Conservation (phyloP, 1,140 invertebrate genomes). For the Acromyrmex charruanus region DNA sequence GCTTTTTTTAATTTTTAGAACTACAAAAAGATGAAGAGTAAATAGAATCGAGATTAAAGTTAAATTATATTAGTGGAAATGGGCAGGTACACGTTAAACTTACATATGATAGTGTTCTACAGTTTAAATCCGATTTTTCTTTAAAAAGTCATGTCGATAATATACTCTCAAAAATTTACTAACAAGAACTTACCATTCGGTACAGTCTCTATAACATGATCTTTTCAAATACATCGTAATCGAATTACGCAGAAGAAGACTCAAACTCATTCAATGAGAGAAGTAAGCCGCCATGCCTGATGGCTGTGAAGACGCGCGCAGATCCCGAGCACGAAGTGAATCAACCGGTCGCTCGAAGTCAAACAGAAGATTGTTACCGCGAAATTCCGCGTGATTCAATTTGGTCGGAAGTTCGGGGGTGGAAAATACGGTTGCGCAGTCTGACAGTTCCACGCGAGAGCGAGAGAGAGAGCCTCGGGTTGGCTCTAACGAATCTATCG, state of each 20-base stretch:
- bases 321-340: slow-evolving; percentile 68
- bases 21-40: too few species aligned
- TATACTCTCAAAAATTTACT: background rate
- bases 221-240: slow-evolving; percentile 32
- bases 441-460: background rate
- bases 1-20: too few species aligned
- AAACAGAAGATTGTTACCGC: slow-evolving; percentile 81
- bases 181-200: background rate
- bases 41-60: too few species aligned
- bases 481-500: slow-evolving; percentile 73
- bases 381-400: slow-evolving; percentile 80
- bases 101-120: too few species aligned
- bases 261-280: slow-evolving; percentile 21
- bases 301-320: slow-evolving; percentile 8
- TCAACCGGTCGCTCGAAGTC: slow-evolving; percentile 77
- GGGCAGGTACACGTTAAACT: background rate
- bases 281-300: slow-evolving; percentile 16
- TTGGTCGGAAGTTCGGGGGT: slow-evolving; percentile 74
- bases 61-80: too few species aligned
- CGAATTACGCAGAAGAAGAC: slow-evolving; percentile 41
- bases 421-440: slow-evolving; percentile 66
- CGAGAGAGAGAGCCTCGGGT: slow-evolving; percentile 12
- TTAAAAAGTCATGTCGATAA: background rate
- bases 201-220: background rate
- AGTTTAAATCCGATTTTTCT: background rate